Evolutionary conservation across 2,113 vertebrate species (phyloP).

Genomic region (Clarias magur): DNA sequence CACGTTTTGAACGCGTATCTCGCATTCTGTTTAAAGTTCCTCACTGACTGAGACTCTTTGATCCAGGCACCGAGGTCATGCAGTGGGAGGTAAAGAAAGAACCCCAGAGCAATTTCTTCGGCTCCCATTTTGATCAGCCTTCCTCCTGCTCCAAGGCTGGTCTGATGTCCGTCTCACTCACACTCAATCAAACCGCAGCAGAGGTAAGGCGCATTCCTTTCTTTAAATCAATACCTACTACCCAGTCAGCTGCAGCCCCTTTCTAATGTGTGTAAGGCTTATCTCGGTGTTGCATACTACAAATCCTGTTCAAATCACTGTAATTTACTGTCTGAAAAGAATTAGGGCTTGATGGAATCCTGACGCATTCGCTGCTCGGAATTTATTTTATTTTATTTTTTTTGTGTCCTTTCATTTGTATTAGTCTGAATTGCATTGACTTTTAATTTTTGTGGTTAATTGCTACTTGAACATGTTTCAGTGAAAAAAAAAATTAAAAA

Average conservation of each 20-base stretch:
- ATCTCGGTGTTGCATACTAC: not conserved
- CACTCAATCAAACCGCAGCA: slow-evolving; percentile 85
- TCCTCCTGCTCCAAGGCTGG: slow-evolving; percentile 84
- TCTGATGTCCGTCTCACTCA: slow-evolving; percentile 92
- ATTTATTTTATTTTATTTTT: too few species aligned
- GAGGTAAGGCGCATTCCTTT: slow-evolving; percentile 76
- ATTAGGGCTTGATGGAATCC: not conserved
- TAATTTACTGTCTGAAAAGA: not conserved
- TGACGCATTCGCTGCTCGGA: not conserved
- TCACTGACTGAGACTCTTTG: slow-evolving; percentile 24
- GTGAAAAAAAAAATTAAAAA: not conserved
- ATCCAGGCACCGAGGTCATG: slow-evolving; percentile 80
- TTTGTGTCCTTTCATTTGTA: not conserved
- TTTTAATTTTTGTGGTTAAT: not conserved
- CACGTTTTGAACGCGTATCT: not conserved
- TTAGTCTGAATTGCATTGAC: not conserved
- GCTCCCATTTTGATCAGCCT: slow-evolving; percentile 76
- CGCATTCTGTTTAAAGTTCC: not conserved
- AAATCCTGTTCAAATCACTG: not conserved
- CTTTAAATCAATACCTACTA: not conserved
- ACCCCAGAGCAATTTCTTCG: slow-evolving; percentile 72
- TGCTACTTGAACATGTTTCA: not conserved
- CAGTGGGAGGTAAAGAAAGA: slow-evolving; percentile 88
- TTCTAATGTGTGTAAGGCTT: not conserved
- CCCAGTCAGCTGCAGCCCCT: not conserved